phyloP scores from a whole-genome alignment of 1,140 invertebrate species.

The Drosophila micromelanica region DNA sequence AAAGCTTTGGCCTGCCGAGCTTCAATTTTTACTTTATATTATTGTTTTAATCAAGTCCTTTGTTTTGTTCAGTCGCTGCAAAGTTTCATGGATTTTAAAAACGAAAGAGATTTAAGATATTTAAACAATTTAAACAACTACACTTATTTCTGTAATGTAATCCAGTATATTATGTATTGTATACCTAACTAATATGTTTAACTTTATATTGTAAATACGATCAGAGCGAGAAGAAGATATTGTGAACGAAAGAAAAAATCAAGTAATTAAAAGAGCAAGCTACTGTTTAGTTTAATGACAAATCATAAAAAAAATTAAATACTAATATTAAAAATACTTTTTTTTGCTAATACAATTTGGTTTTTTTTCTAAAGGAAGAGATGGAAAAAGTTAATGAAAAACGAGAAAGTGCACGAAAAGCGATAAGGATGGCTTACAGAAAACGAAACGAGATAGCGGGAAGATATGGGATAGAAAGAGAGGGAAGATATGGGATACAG shows the following conservation, averaged over 20 bases:
- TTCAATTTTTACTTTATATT: constrained; percentile 1
- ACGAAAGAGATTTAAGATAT: constrained; percentile 20
- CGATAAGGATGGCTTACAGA: too few relatives aligned
- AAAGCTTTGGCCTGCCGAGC: constrained; percentile 22
- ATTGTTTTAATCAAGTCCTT: constrained; percentile 5
- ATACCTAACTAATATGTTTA: constrained; percentile 39
- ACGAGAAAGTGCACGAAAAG: too few relatives aligned
- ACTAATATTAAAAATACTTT: constrained; percentile 45
- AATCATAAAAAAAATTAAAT: constrained; percentile 43
- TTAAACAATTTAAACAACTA: constrained; percentile 20
- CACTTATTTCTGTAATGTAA: constrained; percentile 51
- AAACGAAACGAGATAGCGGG: too few relatives aligned
- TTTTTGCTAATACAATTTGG: constrained; percentile 42
- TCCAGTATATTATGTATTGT: constrained; percentile 54
- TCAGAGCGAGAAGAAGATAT: background rate
- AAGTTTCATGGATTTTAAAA: constrained; percentile 19
- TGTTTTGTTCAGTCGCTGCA: constrained; percentile 17
- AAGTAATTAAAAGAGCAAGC: background rate
- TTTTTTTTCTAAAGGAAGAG: background rate
- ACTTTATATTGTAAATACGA: constrained; percentile 65
- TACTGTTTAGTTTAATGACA: constrained; percentile 60
- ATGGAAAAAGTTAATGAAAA: too few relatives aligned
- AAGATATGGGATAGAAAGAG: too few relatives aligned
- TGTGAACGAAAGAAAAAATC: background rate
- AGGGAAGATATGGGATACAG: too few relatives aligned